A percentile compares a stretch with the other conserved stretches of the same genome.
Evolutionary conservation across 2,888 invertebrate genomes (phyloP).

Genomic region (Pyrrhosoma nymphula): DNA sequence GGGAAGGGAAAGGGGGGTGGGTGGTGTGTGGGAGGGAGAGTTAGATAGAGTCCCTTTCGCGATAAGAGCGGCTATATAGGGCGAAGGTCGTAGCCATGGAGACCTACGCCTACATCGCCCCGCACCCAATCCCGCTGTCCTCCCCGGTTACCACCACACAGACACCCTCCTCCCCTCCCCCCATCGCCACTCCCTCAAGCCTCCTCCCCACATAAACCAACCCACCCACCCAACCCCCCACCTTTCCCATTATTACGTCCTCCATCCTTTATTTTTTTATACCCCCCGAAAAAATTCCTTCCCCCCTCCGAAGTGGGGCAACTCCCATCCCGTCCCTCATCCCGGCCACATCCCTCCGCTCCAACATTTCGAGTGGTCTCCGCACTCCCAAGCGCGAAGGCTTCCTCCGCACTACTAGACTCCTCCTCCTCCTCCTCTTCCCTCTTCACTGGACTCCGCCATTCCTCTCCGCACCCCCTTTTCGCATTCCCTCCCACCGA

Average conservation of each 20-base stretch:
- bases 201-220: constrained; percentile 53
- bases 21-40: not conserved
- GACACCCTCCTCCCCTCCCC: constrained; percentile 23
- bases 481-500: constrained; percentile 37
- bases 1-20: too few species aligned
- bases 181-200: constrained; percentile 24
- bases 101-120: constrained; percentile 38
- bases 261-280: constrained; percentile 69
- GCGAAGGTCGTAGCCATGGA: constrained; percentile 47
- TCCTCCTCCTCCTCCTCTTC: not conserved
- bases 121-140: not conserved
- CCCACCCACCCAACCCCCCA: constrained; percentile 1
- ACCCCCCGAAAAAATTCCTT: constrained; percentile 28
- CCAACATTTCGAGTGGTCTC: not conserved
- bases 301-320: not conserved
- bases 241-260: constrained; percentile 69
- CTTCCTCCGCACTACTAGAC: not conserved
- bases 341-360: not conserved
- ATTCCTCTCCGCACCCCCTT: constrained; percentile 29
- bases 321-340: too few species aligned
- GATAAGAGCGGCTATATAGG: constrained; percentile 54
- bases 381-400: not conserved
- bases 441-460: not conserved
- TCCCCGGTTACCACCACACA: not conserved
- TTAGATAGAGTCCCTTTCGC: constrained; percentile 20